phyloP scores from a whole-genome alignment of 92 coral and sea anemone species.

The Muricea muricata region DNA sequence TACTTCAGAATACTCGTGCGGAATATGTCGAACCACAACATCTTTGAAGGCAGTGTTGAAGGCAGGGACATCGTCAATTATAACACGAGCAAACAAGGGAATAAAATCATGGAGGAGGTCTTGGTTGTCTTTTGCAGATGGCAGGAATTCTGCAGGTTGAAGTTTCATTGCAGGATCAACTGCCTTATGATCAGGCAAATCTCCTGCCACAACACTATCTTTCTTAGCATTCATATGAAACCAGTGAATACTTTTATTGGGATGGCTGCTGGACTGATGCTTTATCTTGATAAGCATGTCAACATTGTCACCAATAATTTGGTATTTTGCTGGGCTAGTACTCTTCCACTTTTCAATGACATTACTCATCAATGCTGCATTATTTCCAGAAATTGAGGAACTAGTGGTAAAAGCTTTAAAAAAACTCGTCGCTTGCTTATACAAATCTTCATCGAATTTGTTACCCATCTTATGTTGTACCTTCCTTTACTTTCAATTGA shows the following conservation, averaged over 20 bases:
- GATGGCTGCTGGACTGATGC: constrained; percentile 64
- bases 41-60: constrained; percentile 47
- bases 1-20: constrained; percentile 62
- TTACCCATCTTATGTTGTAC: neutral
- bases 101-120: constrained; percentile 69
- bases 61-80: constrained; percentile 59
- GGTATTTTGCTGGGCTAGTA: constrained; percentile 49
- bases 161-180: constrained; percentile 44
- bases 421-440: neutral
- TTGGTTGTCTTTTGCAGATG: constrained; percentile 63
- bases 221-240: constrained; percentile 70
- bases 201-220: constrained; percentile 43
- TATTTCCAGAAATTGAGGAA: neutral
- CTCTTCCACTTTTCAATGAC: neutral
- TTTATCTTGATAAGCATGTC: constrained; percentile 64
- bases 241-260: constrained; percentile 79
- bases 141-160: constrained; percentile 64
- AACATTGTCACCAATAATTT: constrained; percentile 71
- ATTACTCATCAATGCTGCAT: neutral
- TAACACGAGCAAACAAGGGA: constrained; percentile 63
- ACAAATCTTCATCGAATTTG: neutral
- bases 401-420: neutral
- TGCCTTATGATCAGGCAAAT: constrained; percentile 46
- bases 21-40: constrained; percentile 66
- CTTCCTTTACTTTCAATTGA: neutral